Base-by-base conservation (phyloP, 1,140 invertebrate genomes). In the Diachasma alloeum region DNA sequence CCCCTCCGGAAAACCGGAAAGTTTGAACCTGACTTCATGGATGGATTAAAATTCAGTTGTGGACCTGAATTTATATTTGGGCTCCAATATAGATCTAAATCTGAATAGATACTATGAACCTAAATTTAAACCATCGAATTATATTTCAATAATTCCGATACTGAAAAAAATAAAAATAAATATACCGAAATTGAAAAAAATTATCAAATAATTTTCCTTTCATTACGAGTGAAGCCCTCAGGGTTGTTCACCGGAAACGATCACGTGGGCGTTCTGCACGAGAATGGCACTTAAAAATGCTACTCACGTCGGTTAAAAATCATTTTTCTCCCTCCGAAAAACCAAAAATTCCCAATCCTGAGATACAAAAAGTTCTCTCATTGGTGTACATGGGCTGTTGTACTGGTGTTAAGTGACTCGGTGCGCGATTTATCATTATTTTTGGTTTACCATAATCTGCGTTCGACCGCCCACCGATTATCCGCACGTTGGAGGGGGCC, bases 401-500 rank as follows among this genome's bases (percentile, higher is more conserved):
- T 11, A 63, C 59, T 24, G 24, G 59, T 63, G 59, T 63, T 63
- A 63, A 63, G 59, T 63, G 59, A 63, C 59, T 63, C 59, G 24
- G 59, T 63, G 59, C 59, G 59, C 76, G 74, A 86, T 85, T 84
- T 82, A 84, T 86, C 84, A 79, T 85, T 84, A 86, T 86, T 85
- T 86, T 86, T 82, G 84, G 82, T 79, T 86, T 83, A 83, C 80
- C 84, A 82, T 86, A 86, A 85, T 83, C 81, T 79, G 22, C 68
- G 39, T 37, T 77, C 63, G 71, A 69, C 80, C 85, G 83, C 83
- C 84, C 83, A 83, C 80, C 85, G 84, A 86, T 87, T 87, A 86
- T 68, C 71, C 79, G 80, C 81, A 79, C 81, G 83, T 82, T 84
- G 83, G 83, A 81, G 76, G 59, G 39, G 79, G 70, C 75, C 84